A percentile compares a stretch with the other conserved stretches of the same genome.
phyloP scores from a whole-genome alignment of 2,888 invertebrate genomes.

The Cyrtodaria siliqua region DNA sequence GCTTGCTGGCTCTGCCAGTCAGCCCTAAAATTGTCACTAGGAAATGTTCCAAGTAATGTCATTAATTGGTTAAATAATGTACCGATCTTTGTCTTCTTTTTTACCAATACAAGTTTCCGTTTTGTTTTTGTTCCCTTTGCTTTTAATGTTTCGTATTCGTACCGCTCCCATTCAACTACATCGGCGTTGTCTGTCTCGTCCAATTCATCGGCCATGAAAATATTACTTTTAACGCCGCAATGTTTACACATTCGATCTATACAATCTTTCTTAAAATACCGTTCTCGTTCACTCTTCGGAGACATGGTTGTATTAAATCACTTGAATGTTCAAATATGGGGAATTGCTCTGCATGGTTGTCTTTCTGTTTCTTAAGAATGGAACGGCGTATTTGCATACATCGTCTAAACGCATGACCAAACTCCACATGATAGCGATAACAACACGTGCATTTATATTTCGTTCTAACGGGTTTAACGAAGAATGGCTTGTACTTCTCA shows the following conservation, averaged over 20 bases:
- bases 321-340: no score
- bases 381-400: no score
- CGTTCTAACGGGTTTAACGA: no score
- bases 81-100: background rate
- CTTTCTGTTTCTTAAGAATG: no score
- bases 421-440: no score
- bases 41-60: background rate
- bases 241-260: background rate
- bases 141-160: background rate
- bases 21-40: background rate
- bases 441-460: no score
- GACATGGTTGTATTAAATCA: no score
- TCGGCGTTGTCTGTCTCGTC: background rate
- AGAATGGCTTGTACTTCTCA: no score
- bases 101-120: background rate
- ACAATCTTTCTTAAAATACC: no score
- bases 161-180: background rate
- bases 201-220: background rate
- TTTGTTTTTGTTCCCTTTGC: background rate
- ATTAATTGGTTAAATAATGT: background rate
- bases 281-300: no score
- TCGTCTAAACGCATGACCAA: no score
- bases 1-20: background rate
- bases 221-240: background rate
- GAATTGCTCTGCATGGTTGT: no score